A percentile compares a stretch with the other conserved stretches of the same genome.
Conservation (phyloP, 2,888 invertebrate species). For the Syrphus vitripennis region DNA sequence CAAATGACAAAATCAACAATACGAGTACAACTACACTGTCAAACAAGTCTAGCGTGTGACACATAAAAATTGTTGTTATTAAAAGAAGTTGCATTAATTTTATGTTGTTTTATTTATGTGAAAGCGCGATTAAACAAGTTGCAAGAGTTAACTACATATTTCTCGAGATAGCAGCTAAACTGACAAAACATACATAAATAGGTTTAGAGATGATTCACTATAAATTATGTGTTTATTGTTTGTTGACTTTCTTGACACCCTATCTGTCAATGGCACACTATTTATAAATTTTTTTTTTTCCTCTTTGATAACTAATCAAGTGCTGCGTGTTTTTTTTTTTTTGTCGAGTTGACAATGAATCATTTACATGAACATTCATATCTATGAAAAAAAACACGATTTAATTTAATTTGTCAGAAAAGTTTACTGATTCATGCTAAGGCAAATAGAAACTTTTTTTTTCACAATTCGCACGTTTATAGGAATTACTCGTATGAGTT, state of each 20-base stretch:
- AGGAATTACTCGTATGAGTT: background rate
- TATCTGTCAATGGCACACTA: slow-evolving; percentile 39
- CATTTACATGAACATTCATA: slow-evolving; percentile 9
- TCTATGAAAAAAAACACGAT: slow-evolving; percentile 13
- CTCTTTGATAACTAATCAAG: slow-evolving; percentile 28
- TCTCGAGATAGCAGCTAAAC: background rate
- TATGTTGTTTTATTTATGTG: background rate
- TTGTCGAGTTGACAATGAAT: slow-evolving; percentile 17
- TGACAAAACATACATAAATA: background rate
- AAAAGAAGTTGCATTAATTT: background rate
- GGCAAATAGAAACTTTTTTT: background rate
- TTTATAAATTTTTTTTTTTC: background rate
- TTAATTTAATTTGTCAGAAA: slow-evolving; percentile 21
- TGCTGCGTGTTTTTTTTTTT: slow-evolving; percentile 7
- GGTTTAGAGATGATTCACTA: slow-evolving; percentile 25
- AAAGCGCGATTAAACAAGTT: slow-evolving; percentile 24
- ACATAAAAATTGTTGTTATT: background rate
- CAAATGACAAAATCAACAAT: no score
- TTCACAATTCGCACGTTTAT: background rate
- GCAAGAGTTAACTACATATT: slow-evolving; percentile 9
- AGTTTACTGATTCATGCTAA: slow-evolving; percentile 24
- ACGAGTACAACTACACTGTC: no score
- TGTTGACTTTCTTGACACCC: slow-evolving; percentile 23
- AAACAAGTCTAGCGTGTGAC: slow-evolving; percentile 27
- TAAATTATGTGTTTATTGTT: background rate